phyloP scores from a whole-genome alignment of 1,140 invertebrate genomes.

The Telenomus remus region DNA sequence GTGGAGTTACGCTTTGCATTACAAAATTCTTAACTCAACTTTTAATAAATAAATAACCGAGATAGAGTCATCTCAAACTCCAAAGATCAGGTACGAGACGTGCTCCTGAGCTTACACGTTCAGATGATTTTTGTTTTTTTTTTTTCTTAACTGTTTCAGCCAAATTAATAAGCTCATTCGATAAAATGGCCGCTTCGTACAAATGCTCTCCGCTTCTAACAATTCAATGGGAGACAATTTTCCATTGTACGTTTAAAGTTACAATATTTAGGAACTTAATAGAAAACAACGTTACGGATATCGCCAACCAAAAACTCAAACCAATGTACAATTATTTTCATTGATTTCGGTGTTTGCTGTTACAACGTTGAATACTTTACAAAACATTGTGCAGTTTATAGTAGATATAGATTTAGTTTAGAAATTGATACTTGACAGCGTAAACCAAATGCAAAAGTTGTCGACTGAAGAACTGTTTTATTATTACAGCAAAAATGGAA shows the following conservation, averaged over 20 bases:
- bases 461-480: too few relatives aligned
- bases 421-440: too few relatives aligned
- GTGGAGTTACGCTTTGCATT: constrained; percentile 2
- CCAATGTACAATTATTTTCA: too few relatives aligned
- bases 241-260: neutral
- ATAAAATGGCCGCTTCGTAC: constrained; percentile 39
- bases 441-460: too few relatives aligned
- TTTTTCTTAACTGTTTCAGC: neutral
- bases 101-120: constrained; percentile 49
- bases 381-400: too few relatives aligned
- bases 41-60: constrained; percentile 32
- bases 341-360: too few relatives aligned
- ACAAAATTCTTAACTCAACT: neutral
- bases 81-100: constrained; percentile 52
- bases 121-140: neutral
- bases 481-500: too few relatives aligned
- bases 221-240: constrained; percentile 18
- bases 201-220: constrained; percentile 49
- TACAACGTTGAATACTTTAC: too few relatives aligned
- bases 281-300: too few relatives aligned
- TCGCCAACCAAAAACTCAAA: too few relatives aligned
- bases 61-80: constrained; percentile 1
- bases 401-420: too few relatives aligned
- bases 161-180: constrained; percentile 45
- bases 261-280: too few relatives aligned